Conservation (phyloP, 2,888 invertebrate species). For the Habroteleia sp. region DNA sequence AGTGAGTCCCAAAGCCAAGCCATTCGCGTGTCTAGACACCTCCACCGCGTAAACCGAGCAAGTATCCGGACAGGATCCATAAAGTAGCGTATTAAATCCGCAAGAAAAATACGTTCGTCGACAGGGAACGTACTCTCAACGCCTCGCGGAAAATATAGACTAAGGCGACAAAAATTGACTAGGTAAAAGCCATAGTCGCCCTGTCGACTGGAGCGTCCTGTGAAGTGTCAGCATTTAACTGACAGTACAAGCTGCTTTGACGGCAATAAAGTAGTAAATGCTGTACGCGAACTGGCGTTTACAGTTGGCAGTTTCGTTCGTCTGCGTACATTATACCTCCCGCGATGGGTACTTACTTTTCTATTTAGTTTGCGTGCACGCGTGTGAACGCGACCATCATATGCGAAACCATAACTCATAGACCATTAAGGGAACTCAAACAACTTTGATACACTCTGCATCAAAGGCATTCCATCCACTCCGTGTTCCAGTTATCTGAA, state of each 20-base stretch:
- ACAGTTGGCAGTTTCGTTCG: constrained; percentile 63
- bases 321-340: constrained; percentile 1
- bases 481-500: constrained; percentile 68
- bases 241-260: constrained; percentile 65
- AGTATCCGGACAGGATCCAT: constrained; percentile 57
- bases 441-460: constrained; percentile 79
- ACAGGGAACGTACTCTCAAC: constrained; percentile 12
- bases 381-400: constrained; percentile 60
- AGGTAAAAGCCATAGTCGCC: constrained; percentile 50
- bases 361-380: constrained; percentile 31
- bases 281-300: constrained; percentile 60
- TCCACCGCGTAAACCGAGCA: constrained; percentile 43
- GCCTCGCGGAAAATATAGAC: constrained; percentile 54
- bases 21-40: constrained; percentile 58
- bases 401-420: constrained; percentile 77
- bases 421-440: constrained; percentile 78
- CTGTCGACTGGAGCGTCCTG: constrained; percentile 45
- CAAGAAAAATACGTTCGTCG: constrained; percentile 42
- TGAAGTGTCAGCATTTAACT: constrained; percentile 66
- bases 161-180: constrained; percentile 47
- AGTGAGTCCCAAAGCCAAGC: constrained; percentile 43
- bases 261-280: constrained; percentile 64
- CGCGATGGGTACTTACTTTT: background rate
- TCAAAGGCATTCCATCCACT: constrained; percentile 77
- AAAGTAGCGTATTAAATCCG: constrained; percentile 62